phyloP scores from a whole-genome alignment of 2,888 invertebrate genomes.

The Unio delphinus region DNA sequence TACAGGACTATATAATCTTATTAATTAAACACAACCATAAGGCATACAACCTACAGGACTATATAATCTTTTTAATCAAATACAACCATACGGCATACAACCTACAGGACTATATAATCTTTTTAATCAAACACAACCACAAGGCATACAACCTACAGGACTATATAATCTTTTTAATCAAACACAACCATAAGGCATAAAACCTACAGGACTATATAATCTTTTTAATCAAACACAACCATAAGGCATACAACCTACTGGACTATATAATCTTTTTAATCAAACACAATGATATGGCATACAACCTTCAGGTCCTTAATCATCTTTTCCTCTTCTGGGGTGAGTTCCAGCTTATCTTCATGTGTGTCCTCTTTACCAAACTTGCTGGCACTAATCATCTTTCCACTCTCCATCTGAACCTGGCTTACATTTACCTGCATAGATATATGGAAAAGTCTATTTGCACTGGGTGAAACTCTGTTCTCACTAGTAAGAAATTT shows the following conservation, averaged over 20 bases:
- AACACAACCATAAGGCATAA: background rate
- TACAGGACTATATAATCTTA: slow-evolving; percentile 46
- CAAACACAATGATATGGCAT: too few relatives aligned
- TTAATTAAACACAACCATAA: too few relatives aligned
- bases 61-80: slow-evolving; percentile 78
- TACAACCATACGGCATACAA: slow-evolving; percentile 18
- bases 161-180: too few relatives aligned
- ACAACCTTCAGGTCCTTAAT: slow-evolving; percentile 75
- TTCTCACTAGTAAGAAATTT: too few relatives aligned
- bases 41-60: slow-evolving; percentile 68
- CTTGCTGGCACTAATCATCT: slow-evolving; percentile 84
- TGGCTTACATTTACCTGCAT: slow-evolving; percentile 83
- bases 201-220: slow-evolving; percentile 77
- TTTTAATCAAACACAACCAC: slow-evolving; percentile 71
- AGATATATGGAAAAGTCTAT: background rate
- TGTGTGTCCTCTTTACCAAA: slow-evolving; percentile 79
- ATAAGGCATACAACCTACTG: slow-evolving; percentile 61
- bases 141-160: slow-evolving; percentile 61
- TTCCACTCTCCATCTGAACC: slow-evolving; percentile 79
- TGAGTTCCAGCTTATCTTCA: slow-evolving; percentile 71
- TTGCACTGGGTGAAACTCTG: too few relatives aligned
- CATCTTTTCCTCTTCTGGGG: slow-evolving; percentile 78
- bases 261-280: background rate
- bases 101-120: slow-evolving; percentile 76
- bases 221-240: slow-evolving; percentile 72